Base-by-base conservation (phyloP, 2,888 invertebrate species). In the Parnassius smintheus region DNA sequence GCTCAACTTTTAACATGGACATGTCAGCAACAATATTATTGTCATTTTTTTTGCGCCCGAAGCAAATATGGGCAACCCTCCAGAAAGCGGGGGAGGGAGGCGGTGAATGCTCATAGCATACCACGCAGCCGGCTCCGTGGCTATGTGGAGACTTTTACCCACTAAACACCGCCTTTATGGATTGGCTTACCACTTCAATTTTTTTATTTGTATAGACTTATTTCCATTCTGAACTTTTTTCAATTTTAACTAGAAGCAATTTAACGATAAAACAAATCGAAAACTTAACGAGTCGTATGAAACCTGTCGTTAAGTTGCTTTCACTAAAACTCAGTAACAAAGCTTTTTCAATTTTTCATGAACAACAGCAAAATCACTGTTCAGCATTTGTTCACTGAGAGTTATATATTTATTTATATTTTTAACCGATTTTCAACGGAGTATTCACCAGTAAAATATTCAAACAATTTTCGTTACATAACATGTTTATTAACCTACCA, bases 331-430 rank as follows among this genome's bases (percentile, higher is more conserved):
- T 72, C 73, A 50, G 69, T 70, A 73, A 77, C 78, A 76, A 76
- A 79, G 74, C 70, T 71, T 74, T 78, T 78, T 77, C 77, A 78
- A 77, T 78, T 75, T 74, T 72, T 59, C 49, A 50, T 50, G 51
- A 55, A 18, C 48, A 70, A 75, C 75, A 77, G 76, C 68, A 68
- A 65, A 72, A 75, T 62, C 72, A 70, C 68, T 69, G 69, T 66
- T 64, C 61, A 62, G 63, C 56, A 62, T 72, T 75, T 70, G 67
- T 68, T 69, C 65, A 70, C 61, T 68, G 68, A 46, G 61, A 25
- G 35, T 35, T 35, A 63, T 35, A 63, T 35, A 59, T 50, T 45
- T 59, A 63, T 63, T 50, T 58, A 55, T 55, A 63, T 59, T 59
- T 59, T 49, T 62, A 62, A 61, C 13, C 45, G 62, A 53, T 62